Conservation (phyloP, 2,797 vertebrate genomes). For the Capromys pilorides region DNA sequence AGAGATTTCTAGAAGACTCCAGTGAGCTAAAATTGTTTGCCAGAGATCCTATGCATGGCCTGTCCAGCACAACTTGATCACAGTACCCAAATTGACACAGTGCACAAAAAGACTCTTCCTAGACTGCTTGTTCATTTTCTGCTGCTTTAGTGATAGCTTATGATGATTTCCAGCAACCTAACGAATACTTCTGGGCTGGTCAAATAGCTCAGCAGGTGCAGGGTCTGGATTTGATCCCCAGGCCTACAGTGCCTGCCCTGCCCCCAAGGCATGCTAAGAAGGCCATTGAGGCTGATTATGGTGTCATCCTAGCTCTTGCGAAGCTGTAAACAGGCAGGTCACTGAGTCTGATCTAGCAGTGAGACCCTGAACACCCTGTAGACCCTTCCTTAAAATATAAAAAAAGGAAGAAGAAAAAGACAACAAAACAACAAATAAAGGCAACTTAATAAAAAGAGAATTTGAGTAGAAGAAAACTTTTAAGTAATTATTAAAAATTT, state of each 20-base stretch:
- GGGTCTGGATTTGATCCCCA: no score
- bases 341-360: no score
- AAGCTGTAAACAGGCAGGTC: no score
- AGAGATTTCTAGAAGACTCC: neutral
- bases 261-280: no score
- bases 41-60: neutral
- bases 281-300: no score
- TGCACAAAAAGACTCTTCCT: neutral
- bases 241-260: no score
- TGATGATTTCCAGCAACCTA: neutral
- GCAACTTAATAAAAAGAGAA: neutral
- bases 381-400: no score
- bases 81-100: neutral
- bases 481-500: slow-evolving; percentile 22
- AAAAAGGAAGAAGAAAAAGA: neutral
- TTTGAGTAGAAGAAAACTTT: neutral
- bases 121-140: neutral
- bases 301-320: no score
- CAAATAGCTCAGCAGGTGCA: no score
- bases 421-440: neutral
- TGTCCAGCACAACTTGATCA: neutral
- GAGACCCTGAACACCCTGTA: no score
- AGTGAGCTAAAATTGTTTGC: neutral
- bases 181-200: no score
- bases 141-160: neutral